Base-by-base conservation (phyloP, 1,140 invertebrate species). In the Popillia japonica region DNA sequence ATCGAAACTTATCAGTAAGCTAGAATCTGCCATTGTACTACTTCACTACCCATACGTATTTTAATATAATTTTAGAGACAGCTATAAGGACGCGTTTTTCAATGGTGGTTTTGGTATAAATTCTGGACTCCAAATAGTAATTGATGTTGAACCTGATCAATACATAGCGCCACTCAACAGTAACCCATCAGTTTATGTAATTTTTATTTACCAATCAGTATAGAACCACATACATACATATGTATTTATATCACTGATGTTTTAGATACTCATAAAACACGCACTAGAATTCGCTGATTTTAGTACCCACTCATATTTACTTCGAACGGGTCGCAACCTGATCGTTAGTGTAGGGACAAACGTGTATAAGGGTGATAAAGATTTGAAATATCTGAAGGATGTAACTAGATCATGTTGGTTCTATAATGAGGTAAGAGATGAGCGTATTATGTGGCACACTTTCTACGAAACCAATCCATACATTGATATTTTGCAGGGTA, bases 301-400 rank as follows among this genome's bases (percentile, higher is more conserved):
- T 3, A 20, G 40, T 14, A 20, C 3, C 14, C 17, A 74, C 3
- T 74, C 72, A 9, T 22, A 74, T 74, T 74, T n/a, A 0, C 7
- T 74, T 20, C 6, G 4, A 41, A 9, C 14, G 4, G 72, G 72
- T 7, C 2, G 9, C 8, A 22, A n/a, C 17, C 14, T 74, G 72
- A 40, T 0, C 34, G 23, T 74, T 42, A 27, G 72, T 40, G 40
- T 74, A 42, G 34, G 40, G 0, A 9, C 34, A 14, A 74, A 40
- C n/a, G n/a, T 42, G n/a, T 74, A 40, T 74, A 44, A 44, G 23
- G 9, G 40, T 9, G 6, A 14, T 44, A n/a, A 20, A 42, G 72
- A 74, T 74, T 74, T 74, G 17, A 74, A 74, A 41, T 74, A 74
- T 74, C n/a, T 74, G 6, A 42, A 74, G 14, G 72, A 74, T 22